Conservation (phyloP, 30 jellyfish, hydroid and myxozoan species). For the Aurelia sp. region DNA sequence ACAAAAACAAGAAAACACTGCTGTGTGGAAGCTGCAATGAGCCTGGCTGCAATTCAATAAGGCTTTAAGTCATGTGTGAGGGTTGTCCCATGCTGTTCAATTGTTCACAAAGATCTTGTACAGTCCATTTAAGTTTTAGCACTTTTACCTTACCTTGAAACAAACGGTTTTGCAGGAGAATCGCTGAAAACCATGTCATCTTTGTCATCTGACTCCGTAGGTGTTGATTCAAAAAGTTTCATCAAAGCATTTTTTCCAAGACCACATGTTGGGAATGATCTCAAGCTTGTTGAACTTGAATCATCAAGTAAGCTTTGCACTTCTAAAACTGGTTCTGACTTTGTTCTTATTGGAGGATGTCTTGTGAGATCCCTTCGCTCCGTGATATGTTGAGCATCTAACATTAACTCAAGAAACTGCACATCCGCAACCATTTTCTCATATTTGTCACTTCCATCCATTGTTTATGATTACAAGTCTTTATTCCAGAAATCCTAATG, state of each 20-base stretch:
- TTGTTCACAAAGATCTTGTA: too few relatives aligned
- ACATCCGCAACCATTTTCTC: conserved; percentile 9
- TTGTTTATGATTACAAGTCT: not conserved
- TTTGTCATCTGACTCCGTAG: not conserved
- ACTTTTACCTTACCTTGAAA: too few relatives aligned
- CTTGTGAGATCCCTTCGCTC: not conserved
- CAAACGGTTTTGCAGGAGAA: too few relatives aligned
- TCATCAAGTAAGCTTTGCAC: conserved; percentile 1
- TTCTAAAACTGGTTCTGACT: conserved; percentile 11
- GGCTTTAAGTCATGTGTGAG: too few relatives aligned
- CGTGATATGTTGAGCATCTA: conserved; percentile 1
- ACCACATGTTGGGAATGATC: not conserved
- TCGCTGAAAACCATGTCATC: too few relatives aligned
- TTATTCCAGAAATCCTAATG: too few relatives aligned
- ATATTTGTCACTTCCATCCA: not conserved
- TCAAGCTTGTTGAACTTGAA: conserved; percentile 1
- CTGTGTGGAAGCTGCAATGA: too few relatives aligned
- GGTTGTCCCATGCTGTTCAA: too few relatives aligned
- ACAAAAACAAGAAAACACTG: too few relatives aligned
- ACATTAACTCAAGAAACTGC: conserved; percentile 11
- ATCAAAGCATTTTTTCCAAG: not conserved
- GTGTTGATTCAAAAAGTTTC: not conserved
- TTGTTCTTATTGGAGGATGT: conserved; percentile 19
- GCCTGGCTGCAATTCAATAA: too few relatives aligned
- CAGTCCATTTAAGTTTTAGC: too few relatives aligned